Evolutionary conservation across 2,113 vertebrate species (phyloP).

Genomic region (Vireo altiloquus): DNA sequence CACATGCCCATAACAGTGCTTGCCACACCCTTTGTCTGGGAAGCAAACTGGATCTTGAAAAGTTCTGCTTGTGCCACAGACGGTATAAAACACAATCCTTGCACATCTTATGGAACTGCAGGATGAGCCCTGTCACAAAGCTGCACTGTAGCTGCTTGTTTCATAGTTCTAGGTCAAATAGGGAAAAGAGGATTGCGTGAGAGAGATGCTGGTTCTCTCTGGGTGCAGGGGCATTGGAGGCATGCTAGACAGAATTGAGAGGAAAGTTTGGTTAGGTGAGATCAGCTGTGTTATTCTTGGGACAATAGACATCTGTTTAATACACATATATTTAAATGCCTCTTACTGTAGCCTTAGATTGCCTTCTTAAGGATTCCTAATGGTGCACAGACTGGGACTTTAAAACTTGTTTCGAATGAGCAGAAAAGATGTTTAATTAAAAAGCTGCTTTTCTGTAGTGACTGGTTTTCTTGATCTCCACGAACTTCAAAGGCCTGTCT

Average conservation of each 20-base stretch:
- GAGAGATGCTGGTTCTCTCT: not conserved
- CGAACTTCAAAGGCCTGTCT: conserved; percentile 47
- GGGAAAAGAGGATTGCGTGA: not conserved
- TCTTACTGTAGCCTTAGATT: not conserved
- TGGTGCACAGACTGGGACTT: not conserved
- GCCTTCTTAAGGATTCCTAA: not conserved
- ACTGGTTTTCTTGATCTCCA: conserved; percentile 18
- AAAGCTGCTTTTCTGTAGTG: conserved; percentile 36
- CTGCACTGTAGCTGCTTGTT: not conserved
- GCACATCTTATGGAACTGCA: accelerated
- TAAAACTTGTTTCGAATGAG: not conserved
- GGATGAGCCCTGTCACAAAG: not conserved
- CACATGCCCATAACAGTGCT: accelerated
- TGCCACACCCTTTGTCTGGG: not conserved
- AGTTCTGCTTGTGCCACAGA: not conserved
- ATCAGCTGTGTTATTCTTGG: not conserved
- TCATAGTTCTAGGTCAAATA: not conserved
- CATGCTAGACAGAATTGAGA: not conserved
- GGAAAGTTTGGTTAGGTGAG: not conserved
- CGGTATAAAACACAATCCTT: not conserved
- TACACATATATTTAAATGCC: not conserved
- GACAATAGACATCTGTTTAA: not conserved
- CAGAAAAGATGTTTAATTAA: conserved; percentile 42
- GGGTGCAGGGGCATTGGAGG: accelerated
- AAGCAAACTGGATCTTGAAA: not conserved